Base-by-base conservation (phyloP, 2,888 invertebrate species). In the Dinocampus coccinellae region DNA sequence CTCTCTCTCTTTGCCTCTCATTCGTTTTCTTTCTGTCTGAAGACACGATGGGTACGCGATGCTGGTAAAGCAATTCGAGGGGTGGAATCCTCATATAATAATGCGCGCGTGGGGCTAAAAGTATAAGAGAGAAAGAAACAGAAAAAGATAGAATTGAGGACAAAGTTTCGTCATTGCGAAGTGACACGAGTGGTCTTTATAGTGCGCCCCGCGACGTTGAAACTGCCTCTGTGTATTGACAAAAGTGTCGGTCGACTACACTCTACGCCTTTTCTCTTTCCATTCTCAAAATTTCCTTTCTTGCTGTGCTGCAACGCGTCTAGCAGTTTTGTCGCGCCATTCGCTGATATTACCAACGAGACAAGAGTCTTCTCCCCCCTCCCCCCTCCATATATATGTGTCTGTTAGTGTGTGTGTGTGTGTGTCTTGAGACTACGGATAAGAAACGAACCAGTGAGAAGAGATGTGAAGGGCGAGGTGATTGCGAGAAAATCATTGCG, bases 131-230 rank as follows among this genome's bases (percentile, higher is more conserved):
- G 67, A 62, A 71, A 69, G 36, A 29, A 67, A 57, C 42, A 29
- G 66, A 47, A 36, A 77, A 79, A 78, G 79, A 80, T 81, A 78
- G 84, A 87, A 88, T 88, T 88, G 88, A 85, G 87, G 87, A 86
- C 86, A 89, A 89, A 89, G 88, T 89, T 89, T 89, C 88, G 88
- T 89, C 89, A 89, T 89, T 89, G 89, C 88, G 86, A 88, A 86
- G 88, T 89, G 89, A 89, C 90, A 89, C 90, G 89, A 90, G 89
- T 90, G 90, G 88, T 89, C 89, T 90, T 90, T 90, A 90, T 89
- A 88, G 89, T 87, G 82, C 80, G 74, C 74, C 80, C 79, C 81
- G 78, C 82, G 74, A 74, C 77, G 75, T 74, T 81, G 81, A 76
- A 77, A 75, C 74, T 75, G 70, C 74, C 75, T 77, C 73, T 75